Conservation (phyloP, 2,888 invertebrate genomes). For the Polydrusus cervinus region DNA sequence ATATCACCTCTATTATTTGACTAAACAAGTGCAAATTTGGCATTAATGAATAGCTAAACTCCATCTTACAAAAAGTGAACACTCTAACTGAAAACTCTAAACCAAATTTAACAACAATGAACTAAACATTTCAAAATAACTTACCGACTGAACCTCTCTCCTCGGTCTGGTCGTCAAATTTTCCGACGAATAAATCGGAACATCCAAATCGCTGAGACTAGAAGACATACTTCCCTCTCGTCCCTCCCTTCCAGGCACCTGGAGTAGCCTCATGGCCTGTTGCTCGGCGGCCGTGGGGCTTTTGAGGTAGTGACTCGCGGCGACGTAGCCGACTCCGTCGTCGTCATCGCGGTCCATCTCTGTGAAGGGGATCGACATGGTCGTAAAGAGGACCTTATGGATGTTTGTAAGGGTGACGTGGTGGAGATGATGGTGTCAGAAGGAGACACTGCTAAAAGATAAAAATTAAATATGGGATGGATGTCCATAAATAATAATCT, state of each 20-base stretch:
- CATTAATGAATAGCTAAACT: too few species aligned
- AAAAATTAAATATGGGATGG: neutral
- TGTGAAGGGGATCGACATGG: slow-evolving; percentile 58
- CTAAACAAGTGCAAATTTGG: too few species aligned
- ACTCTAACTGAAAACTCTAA: too few species aligned
- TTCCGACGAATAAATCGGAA: slow-evolving; percentile 73
- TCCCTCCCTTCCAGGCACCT: slow-evolving; percentile 68
- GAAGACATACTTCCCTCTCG: slow-evolving; percentile 74
- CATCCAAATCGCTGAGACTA: slow-evolving; percentile 74
- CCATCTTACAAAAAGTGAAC: too few species aligned
- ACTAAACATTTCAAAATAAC: slow-evolving; percentile 51
- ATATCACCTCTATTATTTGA: too few species aligned
- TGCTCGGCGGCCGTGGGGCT: slow-evolving; percentile 69
- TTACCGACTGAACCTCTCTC: slow-evolving; percentile 63
- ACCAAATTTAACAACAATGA: too few species aligned
- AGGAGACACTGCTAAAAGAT: neutral
- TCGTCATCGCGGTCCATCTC: slow-evolving; percentile 68
- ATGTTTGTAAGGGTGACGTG: slow-evolving; percentile 11
- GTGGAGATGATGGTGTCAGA: neutral
- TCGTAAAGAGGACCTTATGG: slow-evolving; percentile 58
- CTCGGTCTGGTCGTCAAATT: slow-evolving; percentile 64
- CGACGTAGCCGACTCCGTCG: slow-evolving; percentile 74
- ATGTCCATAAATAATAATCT: too few species aligned
- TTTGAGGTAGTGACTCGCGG: slow-evolving; percentile 74
- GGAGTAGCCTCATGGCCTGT: slow-evolving; percentile 69